Evolutionary conservation across 2,797 vertebrate species (phyloP), one percentile per base, ranked within the genome.

Genomic region (Tachyglossus aculeatus): DNA sequence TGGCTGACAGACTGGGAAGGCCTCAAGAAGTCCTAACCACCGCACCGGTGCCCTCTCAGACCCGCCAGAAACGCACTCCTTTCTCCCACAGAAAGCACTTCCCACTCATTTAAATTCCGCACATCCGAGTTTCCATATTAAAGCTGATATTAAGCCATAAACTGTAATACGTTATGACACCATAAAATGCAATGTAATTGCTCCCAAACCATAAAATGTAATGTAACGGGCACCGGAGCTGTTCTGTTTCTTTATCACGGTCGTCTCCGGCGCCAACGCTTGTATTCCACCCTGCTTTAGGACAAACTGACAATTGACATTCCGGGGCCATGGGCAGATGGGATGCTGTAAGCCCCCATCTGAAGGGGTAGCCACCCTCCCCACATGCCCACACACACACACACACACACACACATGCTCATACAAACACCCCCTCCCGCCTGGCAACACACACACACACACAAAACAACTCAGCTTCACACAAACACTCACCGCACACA

Each of bases 151-250:
- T 67, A 67, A 92, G 78, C 84, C 67, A 71, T 74, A 84, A 89
- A 77, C 74, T 10, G 2, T 74, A 71, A 80, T 72, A 82, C 54
- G 78, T 64, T 88, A 74, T 78, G 88, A 86, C 89, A 79, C 84
- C 72, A 44, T 84, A 81, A 68, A 70, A 67, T 6, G 48, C 68
- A 38, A 37, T 16, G 64, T 71, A 82, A 86, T 75, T 85, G 88
- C 86, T 67, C 50, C 54, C 73, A 79, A 83, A 56, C 86, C 87
- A 80, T 83, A 88, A 88, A 83, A 67, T 44, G 70, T 39, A 74
- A 82, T 67, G 58, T 58, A 88, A 77, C 71, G 54, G 76, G 71
- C 60, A 0, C 70, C 41, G 56, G 4, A 63, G 81, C 87, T 59
- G 9, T 84, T 78, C 51, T 1, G n/a, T 39, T 8, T 0, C n/a